Base-by-base conservation (phyloP, 1,140 invertebrate species). In the Planococcus citri region DNA sequence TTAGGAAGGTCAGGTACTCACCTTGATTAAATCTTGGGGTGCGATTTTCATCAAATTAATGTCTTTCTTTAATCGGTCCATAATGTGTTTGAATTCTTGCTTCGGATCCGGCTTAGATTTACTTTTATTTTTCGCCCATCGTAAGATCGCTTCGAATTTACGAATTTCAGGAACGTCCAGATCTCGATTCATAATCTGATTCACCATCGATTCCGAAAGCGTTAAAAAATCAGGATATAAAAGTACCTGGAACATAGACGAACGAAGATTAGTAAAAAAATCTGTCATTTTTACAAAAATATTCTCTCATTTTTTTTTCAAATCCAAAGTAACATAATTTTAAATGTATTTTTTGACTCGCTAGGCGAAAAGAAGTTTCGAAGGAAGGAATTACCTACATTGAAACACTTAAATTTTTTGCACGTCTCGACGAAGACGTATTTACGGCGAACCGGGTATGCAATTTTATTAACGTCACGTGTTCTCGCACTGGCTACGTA, bases 81-180 rank as follows among this genome's bases (percentile, higher is more conserved):
- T 94, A 71, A 90, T 93, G 76, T 90, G 92, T 77, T 91, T 89
- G 78, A 94, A 94, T 80, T 94, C 91, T 74, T 91, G 82, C 78
- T 90, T 91, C 58, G 88, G 88, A 77, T 94, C 91, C 73, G 87
- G 81, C 79, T 91, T 91, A 69, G 84, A 83, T 77, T 86, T 84
- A 71, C 92, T 90, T 79, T 90, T 90, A 77, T 92, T 84, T 67
- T 86, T 84, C 1, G 92, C 89, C 93, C 93, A 96, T 24, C 83
- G 84, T 10, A 94, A 81, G 92, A 96, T 96, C 0, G 91, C 91
- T 80, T 95, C 90, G 76, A 96, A 96, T 78, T 95, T 96, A 17
- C 86, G 83, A n/a, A 95, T 88, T 78, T 96, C 94, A 0, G 88
- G 85, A 17, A 94, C 87, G 75, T 92, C 89, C 60, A 94, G 81